phyloP scores from a whole-genome alignment of 2,888 invertebrate species.

The Julus scandinavius region DNA sequence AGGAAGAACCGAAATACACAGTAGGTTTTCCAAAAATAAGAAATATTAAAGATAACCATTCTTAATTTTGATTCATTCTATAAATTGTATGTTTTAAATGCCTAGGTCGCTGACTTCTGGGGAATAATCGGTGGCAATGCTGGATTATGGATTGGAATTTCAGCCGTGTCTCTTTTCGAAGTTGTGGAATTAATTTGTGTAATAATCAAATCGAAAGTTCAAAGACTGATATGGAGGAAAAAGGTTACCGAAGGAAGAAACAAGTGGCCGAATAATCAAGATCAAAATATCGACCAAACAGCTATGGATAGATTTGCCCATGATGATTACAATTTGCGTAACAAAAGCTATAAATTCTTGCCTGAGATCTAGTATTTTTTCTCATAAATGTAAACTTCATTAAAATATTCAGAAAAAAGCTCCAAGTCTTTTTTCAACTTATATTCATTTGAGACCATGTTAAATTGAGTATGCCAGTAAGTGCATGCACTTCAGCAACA shows the following conservation, averaged over 20 bases:
- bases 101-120: slow-evolving; percentile 55
- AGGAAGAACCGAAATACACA: slow-evolving; percentile 56
- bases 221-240: slow-evolving; percentile 1
- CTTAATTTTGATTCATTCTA: background rate
- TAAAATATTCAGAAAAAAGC: too few species aligned
- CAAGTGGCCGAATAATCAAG: background rate
- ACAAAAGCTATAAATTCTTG: slow-evolving; percentile 40
- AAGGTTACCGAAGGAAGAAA: background rate
- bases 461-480: too few species aligned
- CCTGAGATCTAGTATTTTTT: background rate
- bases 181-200: slow-evolving; percentile 50
- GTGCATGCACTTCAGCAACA: too few species aligned
- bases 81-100: background rate
- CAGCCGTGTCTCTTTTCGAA: slow-evolving; percentile 55
- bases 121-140: slow-evolving; percentile 56
- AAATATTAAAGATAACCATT: background rate
- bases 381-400: too few species aligned
- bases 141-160: slow-evolving; percentile 56
- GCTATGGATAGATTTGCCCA: background rate
- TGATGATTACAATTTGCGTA: background rate
- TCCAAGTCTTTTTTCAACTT: too few species aligned
- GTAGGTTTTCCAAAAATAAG: background rate
- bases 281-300: background rate
- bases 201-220: slow-evolving; percentile 42
- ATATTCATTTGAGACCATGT: too few species aligned